phyloP scores from a whole-genome alignment of 1,140 invertebrate species.

The Stegodyphus dumicola region DNA sequence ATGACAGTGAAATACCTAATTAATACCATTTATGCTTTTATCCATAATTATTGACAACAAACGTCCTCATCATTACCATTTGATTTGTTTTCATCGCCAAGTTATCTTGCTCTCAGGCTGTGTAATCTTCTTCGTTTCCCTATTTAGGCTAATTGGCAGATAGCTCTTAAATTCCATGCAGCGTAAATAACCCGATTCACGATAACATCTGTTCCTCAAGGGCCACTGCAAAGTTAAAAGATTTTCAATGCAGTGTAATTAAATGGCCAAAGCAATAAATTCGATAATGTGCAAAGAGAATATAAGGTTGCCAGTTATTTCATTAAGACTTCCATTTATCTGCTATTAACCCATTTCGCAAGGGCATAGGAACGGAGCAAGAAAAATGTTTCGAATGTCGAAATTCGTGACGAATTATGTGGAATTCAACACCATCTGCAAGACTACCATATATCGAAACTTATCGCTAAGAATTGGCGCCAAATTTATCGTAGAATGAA shows the following conservation, averaged over 20 bases:
- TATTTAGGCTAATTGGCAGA: constrained; percentile 27
- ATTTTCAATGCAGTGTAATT: background rate
- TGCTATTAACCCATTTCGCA: constrained; percentile 25
- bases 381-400: background rate
- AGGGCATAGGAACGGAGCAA: background rate
- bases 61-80: constrained; percentile 8
- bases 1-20: background rate
- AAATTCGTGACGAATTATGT: background rate
- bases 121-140: constrained; percentile 2
- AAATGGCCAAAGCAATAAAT: constrained; percentile 8
- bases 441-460: too few species aligned
- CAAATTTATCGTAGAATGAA: too few species aligned
- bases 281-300: constrained; percentile 1
- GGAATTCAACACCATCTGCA: too few species aligned
- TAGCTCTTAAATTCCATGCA: constrained; percentile 4
- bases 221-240: too few species aligned
- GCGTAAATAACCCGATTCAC: constrained; percentile 1
- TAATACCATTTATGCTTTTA: constrained; percentile 17
- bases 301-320: constrained; percentile 21
- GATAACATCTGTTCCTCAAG: constrained; percentile 17
- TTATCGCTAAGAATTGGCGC: too few species aligned
- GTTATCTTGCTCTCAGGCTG: constrained; percentile 13
- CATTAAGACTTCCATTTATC: constrained; percentile 20
- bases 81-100: constrained; percentile 2
- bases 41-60: background rate